Evolutionary conservation across 1,140 invertebrate species (phyloP).

Genomic region (Cataglyphis hispanica): DNA sequence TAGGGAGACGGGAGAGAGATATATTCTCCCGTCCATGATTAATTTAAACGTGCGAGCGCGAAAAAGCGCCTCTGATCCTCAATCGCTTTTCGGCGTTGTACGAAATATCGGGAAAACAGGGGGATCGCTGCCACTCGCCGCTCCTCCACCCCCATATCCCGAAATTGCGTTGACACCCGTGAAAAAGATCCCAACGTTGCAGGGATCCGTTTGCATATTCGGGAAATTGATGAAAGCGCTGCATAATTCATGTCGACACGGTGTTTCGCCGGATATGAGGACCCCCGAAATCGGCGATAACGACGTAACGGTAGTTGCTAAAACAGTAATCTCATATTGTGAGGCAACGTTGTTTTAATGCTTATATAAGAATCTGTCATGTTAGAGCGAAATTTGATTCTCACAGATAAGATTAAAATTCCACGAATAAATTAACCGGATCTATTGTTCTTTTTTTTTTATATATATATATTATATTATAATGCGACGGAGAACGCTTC

Average conservation of each 20-base stretch:
- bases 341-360: not conserved
- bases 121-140: not conserved
- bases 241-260: constrained; percentile 47
- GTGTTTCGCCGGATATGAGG: constrained; percentile 25
- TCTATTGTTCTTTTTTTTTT: no score
- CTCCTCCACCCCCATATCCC: not conserved
- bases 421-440: no score
- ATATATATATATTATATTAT: not conserved
- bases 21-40: constrained; percentile 59
- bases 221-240: constrained; percentile 52
- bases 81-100: constrained; percentile 49
- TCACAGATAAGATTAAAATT: no score
- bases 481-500: not conserved
- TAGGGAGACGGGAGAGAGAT: not conserved
- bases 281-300: not conserved
- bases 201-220: constrained; percentile 43
- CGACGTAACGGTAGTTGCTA: constrained; percentile 17
- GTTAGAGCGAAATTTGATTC: not conserved
- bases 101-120: not conserved
- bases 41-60: constrained; percentile 60
- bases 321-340: not conserved
- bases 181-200: constrained; percentile 38
- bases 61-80: constrained; percentile 55
- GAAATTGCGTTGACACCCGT: constrained; percentile 33
- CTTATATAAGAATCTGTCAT: not conserved